Base-by-base conservation (phyloP, 2,888 invertebrate species). In the Laspeyria flexula region DNA sequence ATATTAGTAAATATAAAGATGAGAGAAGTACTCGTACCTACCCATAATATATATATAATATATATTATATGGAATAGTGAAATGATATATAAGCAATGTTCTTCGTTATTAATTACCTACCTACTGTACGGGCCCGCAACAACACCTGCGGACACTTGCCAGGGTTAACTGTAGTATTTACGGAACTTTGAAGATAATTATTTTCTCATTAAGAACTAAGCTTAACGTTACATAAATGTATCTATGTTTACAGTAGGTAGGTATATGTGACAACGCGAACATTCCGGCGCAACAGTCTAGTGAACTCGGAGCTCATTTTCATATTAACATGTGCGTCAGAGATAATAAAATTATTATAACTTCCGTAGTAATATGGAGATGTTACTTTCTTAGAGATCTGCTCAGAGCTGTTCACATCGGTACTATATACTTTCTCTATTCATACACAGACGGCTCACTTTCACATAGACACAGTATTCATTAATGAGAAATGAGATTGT, bases 351-450 rank as follows among this genome's bases (percentile, higher is more conserved):
- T 55, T 55, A 66, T 62, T 60, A 54, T 63, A 71, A 57, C 67
- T 70, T 65, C 65, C 59, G 54, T 62, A 62, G 46, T 60, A 65
- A 60, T 70, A 71, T 77, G 70, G 56, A 74, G 75, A 78, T 67
- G 67, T 71, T 79, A 79, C 82, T 86, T 86, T 85, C 86, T 71
- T 80, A 78, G 75, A 76, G 77, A 77, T 77, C 70, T 63, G 75
- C 76, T 68, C 71, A 60, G 73, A 76, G 73, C 6, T 64, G 69
- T 74, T 76, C 77, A 71, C 72, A 75, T 68, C 62, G 54, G 67
- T 60, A 60, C 72, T 59, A 61, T 62, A 77, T 84, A 88, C 90
- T 90, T 90, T 91, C 90, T 89, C 90, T 85, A 86, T 86, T 88
- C 87, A 87, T 82, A 59, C 50, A 76, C 79, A 79, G 75, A 77